Base-by-base conservation (phyloP, 2,113 vertebrate species). In the Callocephalon fimbriatum region DNA sequence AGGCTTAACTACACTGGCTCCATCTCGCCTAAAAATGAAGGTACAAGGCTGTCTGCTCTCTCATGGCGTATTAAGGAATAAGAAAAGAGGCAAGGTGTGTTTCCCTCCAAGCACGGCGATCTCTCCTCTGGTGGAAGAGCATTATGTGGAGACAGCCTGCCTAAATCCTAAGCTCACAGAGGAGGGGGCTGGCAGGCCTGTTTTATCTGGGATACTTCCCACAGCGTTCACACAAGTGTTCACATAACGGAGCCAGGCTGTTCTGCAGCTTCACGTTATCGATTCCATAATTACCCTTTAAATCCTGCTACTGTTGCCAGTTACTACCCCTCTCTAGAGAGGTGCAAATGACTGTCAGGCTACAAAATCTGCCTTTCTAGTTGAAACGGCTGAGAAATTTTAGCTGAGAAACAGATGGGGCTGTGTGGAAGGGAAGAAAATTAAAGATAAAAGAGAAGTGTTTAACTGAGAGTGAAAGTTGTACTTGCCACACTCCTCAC, bases 381-480 rank as follows among this genome's bases (percentile, higher is more conserved):
- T 59, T 81, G 93, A 92, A 95, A 95, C 77, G 88, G 62, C 76
- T 86, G 95, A 97, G 83, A 95, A 91, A 92, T 89, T 84, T 87
- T 79, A 95, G 86, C 86, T 81, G 94, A 84, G 93, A 94, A 95
- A 95, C 96, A 97, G 92, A 95, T 96, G 96, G 95, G 95, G 51
- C 73, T 84, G 56, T 16, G 76, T 85, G 66, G 88, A 91, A 81
- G 65, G 84, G 83, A 90, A 38, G 27, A 91, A 92, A 93, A 94
- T 95, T 86, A 93, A 96, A 94, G 93, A 81, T 67, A 80, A 90
- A 94, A 93, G 70, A 73, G 87, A 96, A 79, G 56, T 82, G 96
- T 80, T 96, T 72, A 96, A 91, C 68, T 61, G 91, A 86, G 88
- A 96, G 90, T 26, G 91, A 92, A 92, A 97, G 95, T 95, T 92